Evolutionary conservation across 2,888 invertebrate species (phyloP), one percentile per base, ranked within the genome.

Genomic region (Drosophila greeni): DNA sequence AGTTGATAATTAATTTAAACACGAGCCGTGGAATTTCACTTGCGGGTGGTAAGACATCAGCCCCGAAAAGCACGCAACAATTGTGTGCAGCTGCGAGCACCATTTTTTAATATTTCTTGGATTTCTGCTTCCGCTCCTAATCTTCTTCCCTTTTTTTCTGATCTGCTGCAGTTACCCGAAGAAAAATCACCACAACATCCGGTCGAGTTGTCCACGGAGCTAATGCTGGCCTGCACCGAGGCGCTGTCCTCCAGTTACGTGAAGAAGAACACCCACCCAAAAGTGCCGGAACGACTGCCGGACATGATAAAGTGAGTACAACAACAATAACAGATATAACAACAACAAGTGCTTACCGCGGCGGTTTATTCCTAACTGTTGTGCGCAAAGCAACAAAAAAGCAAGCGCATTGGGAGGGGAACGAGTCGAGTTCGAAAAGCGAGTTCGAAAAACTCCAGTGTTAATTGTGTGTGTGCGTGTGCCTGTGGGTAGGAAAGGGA

Each of bases 141-240:
- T 53, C 65, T 59, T 55, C 45, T 57, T 36, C 39, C 33, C n/a
- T n/a, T 33, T 65, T 74, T 64, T 73, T 72, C 66, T 14, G 73
- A 73, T 72, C 66, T 23, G 70, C 82, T 84, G 73, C 85, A 89
- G 89, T 82, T 87, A 82, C 88, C 89, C 73, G 89, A 89, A 85
- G 88, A 89, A 84, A 89, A 88, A 84, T 87, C 88, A 82, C 86
- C 89, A 75, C 87, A 87, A 84, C 87, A 88, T 86, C 89, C 89
- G 80, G 89, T 89, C 68, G 89, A 89, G 85, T 78, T 89, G 74
- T 88, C 89, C 81, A 89, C 89, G 55, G 89, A 89, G 85, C 78
- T 89, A 83, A 88, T 89, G 88, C 74, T 89, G 73, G 89, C 89
- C 43, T 88, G 88, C 74, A 89, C 89, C 57, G 89, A 89, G 82